Base-by-base conservation (phyloP, 2,888 invertebrate species). In the Plutella xylostella region DNA sequence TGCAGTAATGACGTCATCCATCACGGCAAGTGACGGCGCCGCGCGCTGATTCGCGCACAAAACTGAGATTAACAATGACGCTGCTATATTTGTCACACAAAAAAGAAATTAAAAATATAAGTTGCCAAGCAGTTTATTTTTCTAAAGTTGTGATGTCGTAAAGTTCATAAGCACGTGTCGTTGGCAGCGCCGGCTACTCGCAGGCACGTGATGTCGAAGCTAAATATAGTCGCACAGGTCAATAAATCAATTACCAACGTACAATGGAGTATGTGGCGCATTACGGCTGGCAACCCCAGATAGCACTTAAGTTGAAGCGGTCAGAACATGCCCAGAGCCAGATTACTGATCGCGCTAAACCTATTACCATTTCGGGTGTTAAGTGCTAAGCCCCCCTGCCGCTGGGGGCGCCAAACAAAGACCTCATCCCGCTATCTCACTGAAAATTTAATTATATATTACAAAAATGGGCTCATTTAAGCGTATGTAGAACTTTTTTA, bases 1-100 rank as follows among this genome's bases (percentile, higher is more conserved):
- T 58, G 59, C 58, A 66, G 62, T 75, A 74, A 75, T 73, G 71
- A 72, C 68, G 69, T 72, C 71, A 74, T 74, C 72, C 64, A 75
- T 76, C 75, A 75, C 58, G 64, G 52, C 65, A 67, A 68, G 64
- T 42, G 66, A 63, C 63, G 22, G 19, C 14, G 42, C 42, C 18
- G 12, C 22, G 21, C 42, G 42, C 30, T 42, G 42, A 30, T 42
- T 42, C 31, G 42, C 12, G n/a, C n/a, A n/a, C n/a, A n/a, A n/a
- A n/a, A n/a, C n/a, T n/a, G n/a, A n/a, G n/a, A n/a, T n/a, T n/a
- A n/a, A n/a, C n/a, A n/a, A n/a, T n/a, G n/a, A n/a, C n/a, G n/a
- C n/a, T n/a, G n/a, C n/a, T n/a, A n/a, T n/a, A n/a, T n/a, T n/a
- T n/a, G n/a, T n/a, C n/a, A n/a, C n/a, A n/a, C n/a, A n/a, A n/a